Evolutionary conservation across 2,888 invertebrate genomes (phyloP), one percentile per base, ranked within the genome.

Genomic region (Campaea margaritaria): DNA sequence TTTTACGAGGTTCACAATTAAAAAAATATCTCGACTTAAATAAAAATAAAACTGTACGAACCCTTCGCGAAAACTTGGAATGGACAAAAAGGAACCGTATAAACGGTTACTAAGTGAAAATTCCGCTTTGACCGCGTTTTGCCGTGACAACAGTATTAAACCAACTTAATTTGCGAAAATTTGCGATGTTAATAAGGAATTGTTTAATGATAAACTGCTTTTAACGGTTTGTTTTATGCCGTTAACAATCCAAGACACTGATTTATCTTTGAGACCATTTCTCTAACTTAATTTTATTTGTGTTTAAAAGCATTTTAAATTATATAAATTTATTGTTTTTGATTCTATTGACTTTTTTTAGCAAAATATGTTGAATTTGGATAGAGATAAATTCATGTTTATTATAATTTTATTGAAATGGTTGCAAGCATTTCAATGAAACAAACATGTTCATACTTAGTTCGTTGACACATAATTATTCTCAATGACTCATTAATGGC

Each of bases 151-250:
- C 69, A 70, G 65, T 58, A 75, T 72, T 76, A 72, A 73, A 68
- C 64, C 70, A 72, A 73, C 76, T 76, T 75, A 80, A 78, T 81
- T 79, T 79, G 72, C 65, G 68, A 68, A 69, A 71, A 72, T 76
- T 81, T 66, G 73, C 69, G 70, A 75, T 76, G 77, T 75, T 77
- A 81, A 82, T 78, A 76, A 75, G 71, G 47, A 49, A 49, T 52
- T 52, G 36, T 44, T 13, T 38, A 47, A 58, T 48, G 52, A 21
- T 42, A 28, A 38, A 52, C 43, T 43, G 13, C 43, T 10, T 52
- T 48, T 42, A 36, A 14, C 72, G 74, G 68, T 74, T 54, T n/a
- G 39, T 49, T 45, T 41, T 43, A 47, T 45, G 54, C 49, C 50
- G 49, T 54, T 47, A 45, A 60, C 50, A 55, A 55, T 21, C n/a